phyloP scores from a whole-genome alignment of 2,797 vertebrate species.

The Falco columbarius region DNA sequence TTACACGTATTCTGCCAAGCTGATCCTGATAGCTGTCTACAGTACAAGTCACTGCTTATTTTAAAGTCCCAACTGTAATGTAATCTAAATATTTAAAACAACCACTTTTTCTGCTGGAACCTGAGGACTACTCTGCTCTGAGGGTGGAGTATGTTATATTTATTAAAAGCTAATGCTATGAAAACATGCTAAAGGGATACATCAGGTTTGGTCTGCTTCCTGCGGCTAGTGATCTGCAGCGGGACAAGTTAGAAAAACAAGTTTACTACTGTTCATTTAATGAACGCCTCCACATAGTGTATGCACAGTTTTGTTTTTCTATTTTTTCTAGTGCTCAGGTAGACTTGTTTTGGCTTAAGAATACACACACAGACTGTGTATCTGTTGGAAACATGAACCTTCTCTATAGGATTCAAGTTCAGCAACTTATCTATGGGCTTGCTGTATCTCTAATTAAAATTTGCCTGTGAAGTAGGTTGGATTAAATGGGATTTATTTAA shows the following conservation, averaged over 20 bases:
- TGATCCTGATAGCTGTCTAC: conserved; percentile 7
- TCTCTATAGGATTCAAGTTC: not conserved
- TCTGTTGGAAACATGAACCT: not conserved
- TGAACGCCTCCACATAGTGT: not conserved
- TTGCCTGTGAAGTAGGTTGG: not conserved
- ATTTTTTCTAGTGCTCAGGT: not conserved
- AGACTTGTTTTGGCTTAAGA: not conserved
- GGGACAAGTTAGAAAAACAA: conserved; percentile 57
- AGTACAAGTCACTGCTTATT: conserved; percentile 38
- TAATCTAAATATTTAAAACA: conserved; percentile 52
- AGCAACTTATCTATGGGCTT: not conserved
- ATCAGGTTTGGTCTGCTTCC: conserved; percentile 51
- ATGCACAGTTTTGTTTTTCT: not conserved
- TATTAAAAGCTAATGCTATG: conserved; percentile 34
- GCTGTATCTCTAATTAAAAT: not conserved
- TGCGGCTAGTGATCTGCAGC: conserved; percentile 8
- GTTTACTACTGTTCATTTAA: not conserved
- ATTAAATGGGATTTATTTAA: not conserved
- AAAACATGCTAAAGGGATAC: conserved; percentile 57
- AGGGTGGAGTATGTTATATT: conserved; percentile 56
- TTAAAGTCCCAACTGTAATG: conserved; percentile 11
- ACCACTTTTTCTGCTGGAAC: conserved; percentile 18
- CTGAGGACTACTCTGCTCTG: not conserved
- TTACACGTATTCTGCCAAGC: not conserved
- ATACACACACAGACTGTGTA: not conserved